These are phyloP conservation scores for Siderastrea radians DNA, from an alignment of 92 coral and sea anemone species.

Conservation along the genomic window DNA sequence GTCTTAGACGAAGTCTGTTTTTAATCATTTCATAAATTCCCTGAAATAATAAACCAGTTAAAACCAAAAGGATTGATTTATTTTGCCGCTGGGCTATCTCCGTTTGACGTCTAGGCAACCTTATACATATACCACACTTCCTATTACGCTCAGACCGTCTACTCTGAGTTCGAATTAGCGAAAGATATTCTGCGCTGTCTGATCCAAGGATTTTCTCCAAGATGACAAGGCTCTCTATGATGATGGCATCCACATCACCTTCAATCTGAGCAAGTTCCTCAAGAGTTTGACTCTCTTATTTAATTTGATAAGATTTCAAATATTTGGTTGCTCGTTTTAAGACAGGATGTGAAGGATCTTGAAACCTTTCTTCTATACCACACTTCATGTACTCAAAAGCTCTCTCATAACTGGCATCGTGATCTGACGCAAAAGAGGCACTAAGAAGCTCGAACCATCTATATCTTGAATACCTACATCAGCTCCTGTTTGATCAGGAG, in stretches of 20 bases:
- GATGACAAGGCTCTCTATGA: conserved; percentile 50
- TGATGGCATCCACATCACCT: conserved; percentile 51
- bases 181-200: conserved; percentile 53
- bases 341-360: too few relatives aligned
- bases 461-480: too few relatives aligned
- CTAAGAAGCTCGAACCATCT: too few relatives aligned
- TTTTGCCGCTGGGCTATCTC: conserved; percentile 67
- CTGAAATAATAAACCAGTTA: too few relatives aligned
- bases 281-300: too few relatives aligned
- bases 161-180: conserved; percentile 73
- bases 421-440: neutral
- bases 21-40: conserved; percentile 57
- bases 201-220: conserved; percentile 77
- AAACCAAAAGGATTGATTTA: conserved; percentile 52
- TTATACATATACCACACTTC: conserved; percentile 6
- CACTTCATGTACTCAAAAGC: too few relatives aligned
- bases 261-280: conserved; percentile 59
- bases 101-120: conserved; percentile 72
- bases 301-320: conserved; percentile 66
- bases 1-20: conserved; percentile 48
- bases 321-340: conserved; percentile 52
- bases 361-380: too few relatives aligned
- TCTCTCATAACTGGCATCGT: too few relatives aligned
- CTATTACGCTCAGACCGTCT: conserved; percentile 52
- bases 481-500: too few relatives aligned